These are phyloP conservation scores for Argopecten irradians DNA, from an alignment of 1,140 invertebrate genomes.

Conservation along the genomic window DNA sequence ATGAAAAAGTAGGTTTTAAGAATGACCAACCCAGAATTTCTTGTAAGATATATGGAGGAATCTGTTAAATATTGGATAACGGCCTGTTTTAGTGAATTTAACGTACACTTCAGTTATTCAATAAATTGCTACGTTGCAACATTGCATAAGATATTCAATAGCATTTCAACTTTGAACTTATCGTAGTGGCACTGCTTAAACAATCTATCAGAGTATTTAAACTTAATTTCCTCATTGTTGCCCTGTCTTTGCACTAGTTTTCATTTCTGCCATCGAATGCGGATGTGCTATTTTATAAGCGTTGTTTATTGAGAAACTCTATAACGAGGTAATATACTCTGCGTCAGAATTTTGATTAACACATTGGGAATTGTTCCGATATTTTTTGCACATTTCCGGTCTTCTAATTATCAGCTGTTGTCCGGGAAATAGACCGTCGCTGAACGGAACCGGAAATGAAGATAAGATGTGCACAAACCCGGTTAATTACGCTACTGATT, in stretches of 20 bases:
- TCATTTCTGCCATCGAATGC: too few relatives aligned
- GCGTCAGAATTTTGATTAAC: not conserved
- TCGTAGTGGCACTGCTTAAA: too few relatives aligned
- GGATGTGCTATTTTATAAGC: not conserved
- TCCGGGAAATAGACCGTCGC: constrained; percentile 6
- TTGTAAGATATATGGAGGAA: too few relatives aligned
- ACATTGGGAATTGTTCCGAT: not conserved
- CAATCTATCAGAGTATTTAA: too few relatives aligned
- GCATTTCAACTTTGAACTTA: too few relatives aligned
- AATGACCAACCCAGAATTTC: too few relatives aligned
- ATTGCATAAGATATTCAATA: too few relatives aligned
- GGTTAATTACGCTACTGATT: not conserved
- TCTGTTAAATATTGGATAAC: too few relatives aligned
- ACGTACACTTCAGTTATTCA: too few relatives aligned
- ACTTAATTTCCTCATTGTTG: not conserved
- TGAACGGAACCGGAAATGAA: not conserved
- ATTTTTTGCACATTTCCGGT: not conserved
- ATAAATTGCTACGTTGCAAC: too few relatives aligned
- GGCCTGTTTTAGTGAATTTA: too few relatives aligned
- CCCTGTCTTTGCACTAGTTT: not conserved
- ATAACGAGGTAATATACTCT: not conserved
- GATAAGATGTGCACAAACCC: not conserved
- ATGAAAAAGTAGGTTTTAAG: too few relatives aligned
- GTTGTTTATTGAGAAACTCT: not conserved
- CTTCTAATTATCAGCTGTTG: not conserved